These are phyloP conservation scores for Oceanodroma leucorhoa DNA, from an alignment of 2,797 vertebrate species.

Conservation along the genomic window DNA sequence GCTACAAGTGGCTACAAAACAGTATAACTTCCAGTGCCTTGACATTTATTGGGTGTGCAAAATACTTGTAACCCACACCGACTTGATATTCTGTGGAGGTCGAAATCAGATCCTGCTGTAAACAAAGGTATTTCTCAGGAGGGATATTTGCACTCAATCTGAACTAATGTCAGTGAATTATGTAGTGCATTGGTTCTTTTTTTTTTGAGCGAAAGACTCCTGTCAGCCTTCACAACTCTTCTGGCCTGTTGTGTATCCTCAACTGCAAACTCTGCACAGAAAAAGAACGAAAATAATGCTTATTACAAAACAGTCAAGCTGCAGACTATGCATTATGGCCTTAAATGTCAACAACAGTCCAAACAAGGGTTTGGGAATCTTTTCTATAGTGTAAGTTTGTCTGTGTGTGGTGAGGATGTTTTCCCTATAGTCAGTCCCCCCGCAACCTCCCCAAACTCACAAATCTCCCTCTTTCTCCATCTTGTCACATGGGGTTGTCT, in stretches of 20 bases:
- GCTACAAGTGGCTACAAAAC: background rate
- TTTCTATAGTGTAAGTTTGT: background rate
- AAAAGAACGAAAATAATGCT: background rate
- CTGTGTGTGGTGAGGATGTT: background rate
- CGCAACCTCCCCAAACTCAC: background rate
- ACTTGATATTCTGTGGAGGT: background rate
- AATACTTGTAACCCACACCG: background rate
- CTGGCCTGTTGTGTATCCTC: background rate
- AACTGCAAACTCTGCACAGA: background rate
- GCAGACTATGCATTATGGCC: background rate
- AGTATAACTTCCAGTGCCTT: background rate
- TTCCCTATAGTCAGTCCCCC: background rate
- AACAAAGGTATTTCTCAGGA: background rate
- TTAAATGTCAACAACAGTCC: background rate
- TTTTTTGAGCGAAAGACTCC: background rate
- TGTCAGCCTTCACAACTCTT: background rate
- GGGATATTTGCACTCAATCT: background rate
- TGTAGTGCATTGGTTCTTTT: background rate
- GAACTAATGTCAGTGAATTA: background rate
- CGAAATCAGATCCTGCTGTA: background rate
- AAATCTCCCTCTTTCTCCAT: background rate
- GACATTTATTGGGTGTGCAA: background rate
- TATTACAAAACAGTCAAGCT: background rate
- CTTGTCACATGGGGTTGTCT: background rate
- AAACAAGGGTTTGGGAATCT: background rate